Conservation (phyloP, 2,113 vertebrate genomes). For the Uria aalge region DNA sequence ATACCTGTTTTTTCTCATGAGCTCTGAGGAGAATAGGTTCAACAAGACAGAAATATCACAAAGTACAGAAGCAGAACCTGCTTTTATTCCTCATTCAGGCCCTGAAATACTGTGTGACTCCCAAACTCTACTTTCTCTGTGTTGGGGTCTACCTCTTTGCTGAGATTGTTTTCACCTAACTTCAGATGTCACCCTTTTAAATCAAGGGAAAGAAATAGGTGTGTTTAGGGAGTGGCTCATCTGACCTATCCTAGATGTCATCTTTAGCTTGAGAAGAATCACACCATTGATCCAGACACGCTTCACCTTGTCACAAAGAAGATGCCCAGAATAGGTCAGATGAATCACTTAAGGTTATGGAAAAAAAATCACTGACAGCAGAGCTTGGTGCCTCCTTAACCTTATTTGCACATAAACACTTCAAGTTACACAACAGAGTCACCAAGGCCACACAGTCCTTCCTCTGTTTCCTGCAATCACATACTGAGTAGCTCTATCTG, state of each 20-base stretch:
- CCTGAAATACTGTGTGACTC: neutral
- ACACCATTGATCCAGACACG: neutral
- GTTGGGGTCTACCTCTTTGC: neutral
- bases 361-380: neutral
- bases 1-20: neutral
- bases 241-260: neutral
- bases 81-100: neutral
- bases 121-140: neutral
- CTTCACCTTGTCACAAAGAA: neutral
- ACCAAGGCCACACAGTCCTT: neutral
- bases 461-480: neutral
- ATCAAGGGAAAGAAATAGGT: neutral
- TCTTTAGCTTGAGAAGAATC: neutral
- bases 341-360: neutral
- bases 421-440: neutral
- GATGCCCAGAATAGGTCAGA: neutral
- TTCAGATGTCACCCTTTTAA: neutral
- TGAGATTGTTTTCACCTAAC: neutral
- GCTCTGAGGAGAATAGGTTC: neutral
- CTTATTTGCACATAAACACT: neutral
- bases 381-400: neutral
- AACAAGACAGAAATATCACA: neutral
- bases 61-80: neutral
- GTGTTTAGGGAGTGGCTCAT: neutral
- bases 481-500: neutral